These are phyloP conservation scores for Colletes latitarsis DNA, from an alignment of 1,140 invertebrate species.

Conservation along the genomic window DNA sequence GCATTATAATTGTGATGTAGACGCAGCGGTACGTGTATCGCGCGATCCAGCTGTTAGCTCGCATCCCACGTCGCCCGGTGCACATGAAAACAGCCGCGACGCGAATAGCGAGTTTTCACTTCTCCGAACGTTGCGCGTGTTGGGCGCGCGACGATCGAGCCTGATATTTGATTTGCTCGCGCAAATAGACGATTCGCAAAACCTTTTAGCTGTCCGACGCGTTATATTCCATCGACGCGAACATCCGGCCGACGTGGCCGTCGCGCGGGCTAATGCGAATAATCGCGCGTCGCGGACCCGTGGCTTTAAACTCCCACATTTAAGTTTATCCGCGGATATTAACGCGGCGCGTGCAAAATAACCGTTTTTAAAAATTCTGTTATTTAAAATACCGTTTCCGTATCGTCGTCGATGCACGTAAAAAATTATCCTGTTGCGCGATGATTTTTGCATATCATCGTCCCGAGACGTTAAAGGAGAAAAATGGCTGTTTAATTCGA, in stretches of 20 bases:
- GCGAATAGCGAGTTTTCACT: conserved; percentile 29
- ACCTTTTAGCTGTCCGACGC: conserved; percentile 44
- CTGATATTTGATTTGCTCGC: conserved; percentile 50
- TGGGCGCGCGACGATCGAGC: conserved; percentile 6
- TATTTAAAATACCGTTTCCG: too few relatives aligned
- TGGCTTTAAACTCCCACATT: too few relatives aligned
- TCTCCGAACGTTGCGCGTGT: background rate
- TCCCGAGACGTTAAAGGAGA: background rate
- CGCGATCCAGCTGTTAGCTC: conserved; percentile 28
- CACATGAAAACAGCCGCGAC: background rate
- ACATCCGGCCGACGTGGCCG: conserved; percentile 17
- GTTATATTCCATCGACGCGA: conserved; percentile 45
- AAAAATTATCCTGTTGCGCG: background rate
- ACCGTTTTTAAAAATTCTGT: too few relatives aligned
- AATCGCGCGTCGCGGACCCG: conserved; percentile 8
- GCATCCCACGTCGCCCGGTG: conserved; percentile 12
- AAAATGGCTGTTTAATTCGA: conserved; percentile 62
- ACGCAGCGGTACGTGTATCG: conserved; percentile 13
- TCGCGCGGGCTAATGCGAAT: conserved; percentile 43
- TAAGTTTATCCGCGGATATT: too few relatives aligned
- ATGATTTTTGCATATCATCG: background rate
- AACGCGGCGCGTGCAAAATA: too few relatives aligned
- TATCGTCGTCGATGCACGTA: background rate
- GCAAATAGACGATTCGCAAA: conserved; percentile 55
- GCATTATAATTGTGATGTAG: conserved; percentile 32